phyloP scores from a whole-genome alignment of 2,888 invertebrate genomes.

The Luperina nickerlii region DNA sequence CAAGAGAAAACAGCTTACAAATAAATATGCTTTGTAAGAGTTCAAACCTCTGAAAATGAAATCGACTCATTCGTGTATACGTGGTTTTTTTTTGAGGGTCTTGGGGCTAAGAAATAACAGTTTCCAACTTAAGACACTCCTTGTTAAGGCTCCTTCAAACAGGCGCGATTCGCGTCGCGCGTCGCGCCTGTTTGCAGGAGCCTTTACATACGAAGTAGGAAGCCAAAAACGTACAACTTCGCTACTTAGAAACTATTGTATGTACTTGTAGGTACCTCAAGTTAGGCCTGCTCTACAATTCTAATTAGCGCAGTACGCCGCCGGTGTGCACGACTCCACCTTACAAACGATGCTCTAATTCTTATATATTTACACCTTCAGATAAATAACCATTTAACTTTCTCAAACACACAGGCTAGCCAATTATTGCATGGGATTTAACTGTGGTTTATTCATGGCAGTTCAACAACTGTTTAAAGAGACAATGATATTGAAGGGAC shows the following conservation, averaged over 20 bases:
- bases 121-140: neutral
- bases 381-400: conserved; percentile 51
- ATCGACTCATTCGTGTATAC: no score
- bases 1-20: neutral
- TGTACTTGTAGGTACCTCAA: neutral
- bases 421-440: conserved; percentile 37
- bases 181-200: no score
- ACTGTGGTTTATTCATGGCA: conserved; percentile 26
- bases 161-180: no score
- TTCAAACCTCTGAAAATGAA: no score
- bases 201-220: neutral
- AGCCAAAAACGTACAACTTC: neutral
- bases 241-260: neutral
- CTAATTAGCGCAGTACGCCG: conserved; percentile 1
- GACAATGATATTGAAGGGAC: neutral
- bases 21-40: neutral
- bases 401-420: conserved; percentile 23
- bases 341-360: conserved; percentile 24
- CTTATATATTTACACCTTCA: conserved; percentile 43
- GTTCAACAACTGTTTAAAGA: conserved; percentile 21
- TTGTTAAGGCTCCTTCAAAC: no score
- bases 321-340: conserved; percentile 19
- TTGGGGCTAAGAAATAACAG: no score
- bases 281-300: conserved; percentile 8
- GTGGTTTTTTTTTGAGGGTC: no score